phyloP scores from a whole-genome alignment of 2,113 vertebrate genomes.

The Crotalus tigris region DNA sequence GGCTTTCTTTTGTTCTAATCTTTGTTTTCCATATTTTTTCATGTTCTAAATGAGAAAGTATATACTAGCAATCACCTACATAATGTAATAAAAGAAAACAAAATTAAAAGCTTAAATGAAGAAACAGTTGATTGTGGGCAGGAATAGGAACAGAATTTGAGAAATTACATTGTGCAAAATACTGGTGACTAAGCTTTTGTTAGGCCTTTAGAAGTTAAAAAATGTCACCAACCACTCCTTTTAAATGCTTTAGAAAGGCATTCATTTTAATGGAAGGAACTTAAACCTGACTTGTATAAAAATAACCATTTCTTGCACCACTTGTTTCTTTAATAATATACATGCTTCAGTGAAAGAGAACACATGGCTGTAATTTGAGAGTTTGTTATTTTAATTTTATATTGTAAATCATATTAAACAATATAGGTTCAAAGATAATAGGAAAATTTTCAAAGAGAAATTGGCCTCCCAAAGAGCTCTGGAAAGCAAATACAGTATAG shows the following conservation, averaged over 20 bases:
- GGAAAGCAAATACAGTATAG: background rate
- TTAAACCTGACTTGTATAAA: conserved; percentile 41
- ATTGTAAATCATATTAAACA: background rate
- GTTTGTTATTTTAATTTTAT: conserved; percentile 6
- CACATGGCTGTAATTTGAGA: background rate
- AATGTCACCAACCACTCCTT: conserved; percentile 50
- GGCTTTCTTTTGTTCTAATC: background rate
- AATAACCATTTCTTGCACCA: conserved; percentile 42
- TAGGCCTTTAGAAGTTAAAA: conserved; percentile 42
- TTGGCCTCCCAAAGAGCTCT: background rate
- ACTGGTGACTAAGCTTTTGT: conserved; percentile 41
- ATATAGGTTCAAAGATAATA: background rate
- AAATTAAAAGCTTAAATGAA: conserved; percentile 25
- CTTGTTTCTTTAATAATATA: conserved; percentile 5
- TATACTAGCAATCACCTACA: background rate
- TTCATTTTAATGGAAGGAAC: conserved; percentile 57
- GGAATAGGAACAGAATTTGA: conserved; percentile 36
- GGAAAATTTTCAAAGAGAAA: background rate
- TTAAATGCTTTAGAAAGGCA: conserved; percentile 36
- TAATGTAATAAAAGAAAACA: background rate
- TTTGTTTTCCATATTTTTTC: background rate
- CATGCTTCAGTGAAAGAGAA: background rate
- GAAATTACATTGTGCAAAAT: conserved; percentile 46
- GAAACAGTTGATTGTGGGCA: background rate
- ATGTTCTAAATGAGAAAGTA: background rate